Evolutionary conservation across 2,888 invertebrate species (phyloP).

Genomic region (Lymantria dispar): DNA sequence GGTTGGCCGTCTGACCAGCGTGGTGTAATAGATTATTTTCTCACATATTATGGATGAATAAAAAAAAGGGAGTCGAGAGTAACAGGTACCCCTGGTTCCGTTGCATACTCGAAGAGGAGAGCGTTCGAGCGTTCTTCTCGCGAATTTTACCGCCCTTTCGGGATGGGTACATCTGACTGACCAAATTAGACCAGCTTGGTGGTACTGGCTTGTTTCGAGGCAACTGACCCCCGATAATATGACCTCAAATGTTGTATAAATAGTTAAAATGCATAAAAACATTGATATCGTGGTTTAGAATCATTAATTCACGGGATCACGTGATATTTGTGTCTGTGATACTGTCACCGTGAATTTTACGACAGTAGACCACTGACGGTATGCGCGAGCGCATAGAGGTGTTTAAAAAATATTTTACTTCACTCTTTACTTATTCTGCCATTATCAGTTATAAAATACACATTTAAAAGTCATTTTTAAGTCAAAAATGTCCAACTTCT

Average conservation of each 20-base stretch:
- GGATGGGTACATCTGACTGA: slow-evolving; percentile 16
- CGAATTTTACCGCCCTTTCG: not conserved
- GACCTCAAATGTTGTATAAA: not conserved
- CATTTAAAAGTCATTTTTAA: no score
- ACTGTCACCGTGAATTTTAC: no score
- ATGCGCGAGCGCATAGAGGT: no score
- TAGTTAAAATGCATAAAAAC: not conserved
- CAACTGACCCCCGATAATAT: slow-evolving; percentile 21
- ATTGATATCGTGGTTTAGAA: slow-evolving; percentile 10
- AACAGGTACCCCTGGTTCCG: not conserved
- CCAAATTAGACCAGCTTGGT: slow-evolving; percentile 31
- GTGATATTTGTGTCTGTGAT: no score
- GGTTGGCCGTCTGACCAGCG: no score
- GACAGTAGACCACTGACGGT: no score
- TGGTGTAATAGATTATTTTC: no score
- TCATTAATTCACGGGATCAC: not conserved
- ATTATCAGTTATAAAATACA: no score
- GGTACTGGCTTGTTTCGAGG: slow-evolving; percentile 28
- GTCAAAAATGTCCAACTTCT: no score
- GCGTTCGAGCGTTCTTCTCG: not conserved
- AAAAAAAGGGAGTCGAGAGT: not conserved
- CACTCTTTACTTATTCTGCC: no score
- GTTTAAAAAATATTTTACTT: no score
- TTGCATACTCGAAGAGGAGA: not conserved
- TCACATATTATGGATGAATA: no score